Evolutionary conservation across 2,113 vertebrate genomes (phyloP), one percentile per base, ranked within the genome.

Genomic region (Petroica traversi): DNA sequence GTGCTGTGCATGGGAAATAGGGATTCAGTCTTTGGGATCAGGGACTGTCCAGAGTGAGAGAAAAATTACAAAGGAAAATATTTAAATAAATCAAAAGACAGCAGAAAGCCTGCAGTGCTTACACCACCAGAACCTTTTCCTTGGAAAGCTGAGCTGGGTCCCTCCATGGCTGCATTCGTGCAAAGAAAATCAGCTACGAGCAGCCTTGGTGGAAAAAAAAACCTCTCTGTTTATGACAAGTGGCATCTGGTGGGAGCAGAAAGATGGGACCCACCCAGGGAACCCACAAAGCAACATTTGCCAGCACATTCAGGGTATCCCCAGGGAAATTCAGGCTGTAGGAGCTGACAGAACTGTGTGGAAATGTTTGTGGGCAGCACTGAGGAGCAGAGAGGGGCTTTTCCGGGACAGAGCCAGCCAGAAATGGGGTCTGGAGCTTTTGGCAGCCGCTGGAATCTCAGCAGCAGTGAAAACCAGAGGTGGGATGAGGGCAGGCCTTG

Each of bases 291-390:
- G 2, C 23, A 14, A 16, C 24, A 12, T 62, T 19, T 46, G 9
- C 11, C 62, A 72, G 68, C 22, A 11, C 19, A 23, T 5, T 2
- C 15, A 62, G 57, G 18, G 5, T 1, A 4, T 6, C 22, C n/a
- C 26, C 23, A 7, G 2, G 1, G 31, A 25, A 59, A 7, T 4
- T 1, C 28, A 51, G 80, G 31, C 41, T 22, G 5, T 0, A 25
- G 41, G 25, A 68, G 58, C 40, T 45, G 38, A 31, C 33, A 31
- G 68, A 19, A 19, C 4, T 6, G 19, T 14, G 62, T 24, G 63
- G n/a, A 46, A 76, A 26, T 5, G 19, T 15, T 57, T 19, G 6
- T 4, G 23, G 80, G 54, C 58, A 61, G 28, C 22, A 2, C 13
- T 16, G 34, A 74, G 29, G 43, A 69, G 7, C 8, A 54, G 11